phyloP scores from a whole-genome alignment of 2,888 invertebrate species.

The Trachelus stipa region DNA sequence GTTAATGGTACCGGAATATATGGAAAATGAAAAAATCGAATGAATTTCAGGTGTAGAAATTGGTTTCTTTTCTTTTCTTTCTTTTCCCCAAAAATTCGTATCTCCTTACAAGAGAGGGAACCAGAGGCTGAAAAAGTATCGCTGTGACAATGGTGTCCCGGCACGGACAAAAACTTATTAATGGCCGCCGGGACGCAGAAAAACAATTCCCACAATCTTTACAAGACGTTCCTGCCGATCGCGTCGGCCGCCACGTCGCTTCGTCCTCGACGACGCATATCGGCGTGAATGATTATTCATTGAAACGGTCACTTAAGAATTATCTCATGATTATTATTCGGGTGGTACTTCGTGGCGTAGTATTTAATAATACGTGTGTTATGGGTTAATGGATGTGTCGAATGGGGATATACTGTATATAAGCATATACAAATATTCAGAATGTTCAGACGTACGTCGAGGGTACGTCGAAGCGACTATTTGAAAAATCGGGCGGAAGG shows the following conservation, averaged over 20 bases:
- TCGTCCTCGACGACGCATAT: not conserved
- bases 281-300: not conserved
- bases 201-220: slow-evolving; percentile 64
- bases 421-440: not conserved
- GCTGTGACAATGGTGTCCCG: slow-evolving; percentile 58
- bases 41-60: not conserved
- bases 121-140: slow-evolving; percentile 51
- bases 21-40: not conserved
- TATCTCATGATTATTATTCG: not conserved
- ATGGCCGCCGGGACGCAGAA: slow-evolving; percentile 56
- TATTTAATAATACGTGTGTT: not conserved
- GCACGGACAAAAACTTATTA: slow-evolving; percentile 32
- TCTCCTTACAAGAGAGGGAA: slow-evolving; percentile 37
- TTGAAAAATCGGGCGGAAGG: slow-evolving; percentile 23
- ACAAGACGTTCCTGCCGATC: slow-evolving; percentile 55
- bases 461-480: not conserved
- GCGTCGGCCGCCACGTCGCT: slow-evolving; percentile 20
- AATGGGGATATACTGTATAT: not conserved
- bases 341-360: not conserved
- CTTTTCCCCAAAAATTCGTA: not conserved
- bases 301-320: not conserved
- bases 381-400: not conserved
- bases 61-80: no score
- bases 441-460: not conserved
- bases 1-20: not conserved